Evolutionary conservation across 2,113 vertebrate genomes (phyloP), one percentile per base, ranked within the genome.

Genomic region (Platysteira castanea): DNA sequence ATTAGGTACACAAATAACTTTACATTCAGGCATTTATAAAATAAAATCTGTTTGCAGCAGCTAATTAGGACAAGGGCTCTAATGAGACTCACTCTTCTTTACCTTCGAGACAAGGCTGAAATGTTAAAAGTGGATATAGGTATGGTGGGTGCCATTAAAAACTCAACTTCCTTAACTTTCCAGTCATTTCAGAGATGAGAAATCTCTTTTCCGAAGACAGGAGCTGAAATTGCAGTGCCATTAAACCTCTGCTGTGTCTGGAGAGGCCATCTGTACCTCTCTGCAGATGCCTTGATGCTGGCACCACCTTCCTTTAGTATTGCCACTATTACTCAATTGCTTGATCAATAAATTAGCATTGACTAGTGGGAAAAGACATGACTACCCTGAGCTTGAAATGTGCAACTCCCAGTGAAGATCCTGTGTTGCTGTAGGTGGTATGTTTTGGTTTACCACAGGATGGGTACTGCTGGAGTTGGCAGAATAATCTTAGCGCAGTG

Each of bases 1-100:
- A 98, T 98, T 98, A 97, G 96, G 93, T 96, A 97, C 95, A 98
- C 98, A 98, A 98, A 98, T 98, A 98, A 98, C 98, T 98, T 98
- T 96, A 94, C 93, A 97, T 97, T 96, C 95, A 92, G 93, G 89
- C 97, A 89, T 97, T 98, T 98, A 96, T 80, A 85, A 95, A 98
- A 94, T 84, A 95, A 97, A 97, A 96, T 96, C 96, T 97, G 95
- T 97, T 98, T 97, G 95, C 96, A 96, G 95, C 90, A 96, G 94
- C 98, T 98, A 98, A 98, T 98, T 97, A 97, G 95, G 95, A 94
- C 97, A 96, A 94, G 50, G 53, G 64, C 85, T 95, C 95, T 94
- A 93, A 96, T 93, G 94, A 96, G 85, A 71, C 74, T 95, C 93
- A 76, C 74, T 97, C 94, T 95, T 95, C 97, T 93, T 84, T 95